phyloP scores from a whole-genome alignment of 2,113 vertebrate genomes.

The Sarotherodon lohbergeri region DNA sequence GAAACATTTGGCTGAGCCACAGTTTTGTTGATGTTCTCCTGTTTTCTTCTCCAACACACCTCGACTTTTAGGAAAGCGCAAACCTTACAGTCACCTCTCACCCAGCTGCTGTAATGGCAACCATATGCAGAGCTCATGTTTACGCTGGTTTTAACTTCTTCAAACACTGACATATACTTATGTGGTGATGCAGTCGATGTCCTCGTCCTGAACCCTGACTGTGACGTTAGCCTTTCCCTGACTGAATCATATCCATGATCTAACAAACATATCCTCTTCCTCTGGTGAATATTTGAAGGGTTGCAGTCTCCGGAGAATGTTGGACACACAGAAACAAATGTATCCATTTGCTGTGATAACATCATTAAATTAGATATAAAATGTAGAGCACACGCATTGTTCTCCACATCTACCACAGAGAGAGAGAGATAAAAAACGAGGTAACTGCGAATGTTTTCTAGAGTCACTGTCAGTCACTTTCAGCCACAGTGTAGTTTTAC shows the following conservation, averaged over 20 bases:
- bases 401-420: neutral
- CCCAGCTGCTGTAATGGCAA: neutral
- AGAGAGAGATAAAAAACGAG: neutral
- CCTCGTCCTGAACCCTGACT: conserved; percentile 13
- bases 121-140: neutral
- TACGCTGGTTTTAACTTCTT: neutral
- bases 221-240: neutral
- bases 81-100: neutral
- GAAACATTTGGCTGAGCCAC: neutral
- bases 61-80: neutral
- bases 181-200: neutral
- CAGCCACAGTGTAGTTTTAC: neutral
- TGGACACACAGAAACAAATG: neutral
- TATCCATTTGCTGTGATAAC: neutral
- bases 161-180: neutral
- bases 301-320: neutral
- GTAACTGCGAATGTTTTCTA: neutral
- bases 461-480: neutral
- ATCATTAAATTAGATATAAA: neutral
- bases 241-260: neutral
- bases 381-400: neutral
- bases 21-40: neutral
- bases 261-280: conserved; percentile 9
- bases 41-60: neutral
- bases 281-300: neutral